Percentiles rank a stretch among this genome's conserved stretches.
Conservation (phyloP, 2,113 vertebrate species). For the Tragelaphus scriptus region DNA sequence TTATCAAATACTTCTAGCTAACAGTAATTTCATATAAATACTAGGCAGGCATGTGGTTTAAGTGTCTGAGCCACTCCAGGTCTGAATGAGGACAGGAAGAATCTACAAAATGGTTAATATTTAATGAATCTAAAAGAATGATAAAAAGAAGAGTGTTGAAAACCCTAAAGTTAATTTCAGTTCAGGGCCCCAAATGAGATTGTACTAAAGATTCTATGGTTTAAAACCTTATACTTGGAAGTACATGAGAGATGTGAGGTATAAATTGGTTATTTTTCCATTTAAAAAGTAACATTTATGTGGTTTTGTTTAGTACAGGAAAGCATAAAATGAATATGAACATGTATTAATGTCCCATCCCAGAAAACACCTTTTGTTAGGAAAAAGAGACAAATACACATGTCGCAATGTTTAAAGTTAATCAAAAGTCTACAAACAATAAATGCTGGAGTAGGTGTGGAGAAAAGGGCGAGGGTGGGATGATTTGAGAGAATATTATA, state of each 20-base stretch:
- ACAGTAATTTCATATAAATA: background rate
- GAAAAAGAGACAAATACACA: background rate
- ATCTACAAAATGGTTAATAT: background rate
- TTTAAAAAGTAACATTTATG: background rate
- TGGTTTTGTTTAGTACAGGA: background rate
- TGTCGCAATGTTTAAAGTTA: background rate
- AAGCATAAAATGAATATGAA: background rate
- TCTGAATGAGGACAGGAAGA: background rate
- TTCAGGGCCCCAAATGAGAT: background rate
- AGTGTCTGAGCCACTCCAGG: background rate
- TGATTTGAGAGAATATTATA: background rate
- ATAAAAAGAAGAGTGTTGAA: background rate
- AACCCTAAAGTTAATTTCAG: background rate
- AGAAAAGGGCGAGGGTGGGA: background rate
- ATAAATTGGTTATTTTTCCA: background rate
- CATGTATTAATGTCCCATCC: background rate
- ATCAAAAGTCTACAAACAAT: background rate
- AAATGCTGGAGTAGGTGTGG: background rate
- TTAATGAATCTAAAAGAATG: background rate
- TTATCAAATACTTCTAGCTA: background rate
- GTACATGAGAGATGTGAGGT: background rate
- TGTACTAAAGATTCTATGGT: background rate
- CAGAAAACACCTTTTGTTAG: background rate
- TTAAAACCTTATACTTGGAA: background rate
- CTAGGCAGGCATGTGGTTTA: background rate